Conservation (phyloP, 2,888 invertebrate genomes). For the Drosophila falleni region DNA sequence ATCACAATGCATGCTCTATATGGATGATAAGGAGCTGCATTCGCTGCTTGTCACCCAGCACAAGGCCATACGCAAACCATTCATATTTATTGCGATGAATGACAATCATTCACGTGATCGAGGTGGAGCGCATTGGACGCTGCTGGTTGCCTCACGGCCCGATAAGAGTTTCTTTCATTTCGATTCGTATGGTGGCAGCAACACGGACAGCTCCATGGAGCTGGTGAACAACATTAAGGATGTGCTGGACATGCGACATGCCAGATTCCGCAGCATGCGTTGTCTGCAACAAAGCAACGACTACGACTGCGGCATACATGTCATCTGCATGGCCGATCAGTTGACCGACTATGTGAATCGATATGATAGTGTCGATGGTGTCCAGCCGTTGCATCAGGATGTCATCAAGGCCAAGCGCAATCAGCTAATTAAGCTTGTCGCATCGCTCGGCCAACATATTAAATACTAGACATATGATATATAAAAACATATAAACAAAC, state of each 20-base stretch:
- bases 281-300: slow-evolving; percentile 93
- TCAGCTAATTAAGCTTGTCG: slow-evolving; percentile 88
- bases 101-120: slow-evolving; percentile 90
- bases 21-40: slow-evolving; percentile 89
- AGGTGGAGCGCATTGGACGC: slow-evolving; percentile 96
- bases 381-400: slow-evolving; percentile 85
- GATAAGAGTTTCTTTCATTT: slow-evolving; percentile 92
- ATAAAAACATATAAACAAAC: neutral
- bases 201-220: slow-evolving; percentile 88
- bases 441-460: slow-evolving; percentile 84
- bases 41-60: slow-evolving; percentile 90
- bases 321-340: slow-evolving; percentile 92
- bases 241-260: slow-evolving; percentile 78
- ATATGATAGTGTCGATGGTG: slow-evolving; percentile 77
- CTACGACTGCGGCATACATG: slow-evolving; percentile 96
- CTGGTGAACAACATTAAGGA: slow-evolving; percentile 87
- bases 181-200: slow-evolving; percentile 90
- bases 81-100: slow-evolving; percentile 94
- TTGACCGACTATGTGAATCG: slow-evolving; percentile 83
- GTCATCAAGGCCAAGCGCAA: slow-evolving; percentile 88
- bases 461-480: slow-evolving; percentile 30
- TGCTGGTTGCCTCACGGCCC: slow-evolving; percentile 91
- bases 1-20: slow-evolving; percentile 95
- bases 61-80: slow-evolving; percentile 88
- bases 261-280: slow-evolving; percentile 86